Evolutionary conservation across 1,140 invertebrate genomes (phyloP), one percentile per base, ranked within the genome.

Genomic region (Eubasilissa regina): DNA sequence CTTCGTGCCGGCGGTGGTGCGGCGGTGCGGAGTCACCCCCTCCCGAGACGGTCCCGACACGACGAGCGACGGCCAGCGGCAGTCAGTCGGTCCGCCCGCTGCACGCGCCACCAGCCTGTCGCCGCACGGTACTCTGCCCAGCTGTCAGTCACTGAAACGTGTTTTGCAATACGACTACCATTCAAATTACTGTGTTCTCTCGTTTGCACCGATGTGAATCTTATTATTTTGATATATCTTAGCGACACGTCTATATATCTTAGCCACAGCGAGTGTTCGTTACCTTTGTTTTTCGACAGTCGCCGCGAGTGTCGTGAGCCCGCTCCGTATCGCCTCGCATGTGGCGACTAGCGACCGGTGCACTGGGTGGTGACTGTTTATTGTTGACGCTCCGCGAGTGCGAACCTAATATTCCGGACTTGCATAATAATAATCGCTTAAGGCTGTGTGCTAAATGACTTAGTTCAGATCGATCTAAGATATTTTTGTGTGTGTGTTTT

Each of bases 361-460:
- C 66, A 48, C 10, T 13, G 15, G 66, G 10, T 12, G 15, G 13
- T 21, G 60, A 64, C 35, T 21, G 15, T 15, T 66, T 66, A 15
- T 9, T 70, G 45, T 70, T 70, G 15, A 48, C 48, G 44, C 51
- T 53, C 51, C 10, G n/a, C 58, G 58, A 62, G 35, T 64, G 25
- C 25, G 35, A 43, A 44, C 35, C 60, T 8, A 21, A 70, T 70
- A 70, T 66, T 44, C 13, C 55, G 55, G 55, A 64, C 60, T 64
- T 25, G 60, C 66, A 13, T 25, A 70, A 48, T 19, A 19, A 48
- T 70, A 9, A 48, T 70, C 48, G 66, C 66, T 43, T 10, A 68
- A 68, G 64, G 64, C 60, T 35, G 64, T 35, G 64, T n/a, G 66
- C 66, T 70, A 21, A 70, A 25, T 70, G 15, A 48, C 47, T 70